A percentile compares a stretch with the other conserved stretches of the same genome.
phyloP scores from a whole-genome alignment of 1,140 invertebrate species.

The Lasioglossum baleicum region DNA sequence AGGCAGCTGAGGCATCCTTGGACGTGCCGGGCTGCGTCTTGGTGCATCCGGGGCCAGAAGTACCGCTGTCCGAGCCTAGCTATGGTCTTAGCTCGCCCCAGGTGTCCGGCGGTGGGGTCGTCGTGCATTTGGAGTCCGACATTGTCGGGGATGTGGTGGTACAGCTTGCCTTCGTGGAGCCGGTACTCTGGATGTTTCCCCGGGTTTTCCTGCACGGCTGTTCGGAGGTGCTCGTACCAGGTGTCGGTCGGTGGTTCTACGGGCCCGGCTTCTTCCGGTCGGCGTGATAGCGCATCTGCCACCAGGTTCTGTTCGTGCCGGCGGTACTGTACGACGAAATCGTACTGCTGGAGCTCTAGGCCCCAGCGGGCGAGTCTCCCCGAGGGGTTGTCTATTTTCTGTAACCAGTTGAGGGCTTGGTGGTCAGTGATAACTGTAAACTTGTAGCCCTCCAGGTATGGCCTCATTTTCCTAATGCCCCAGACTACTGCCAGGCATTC shows the following conservation, averaged over 20 bases:
- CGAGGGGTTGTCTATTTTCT: not conserved
- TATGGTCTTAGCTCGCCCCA: not conserved
- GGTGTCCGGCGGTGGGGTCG: not conserved
- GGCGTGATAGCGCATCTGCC: not conserved
- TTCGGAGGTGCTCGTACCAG: too few species aligned
- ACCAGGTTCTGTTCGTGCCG: not conserved
- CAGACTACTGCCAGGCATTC: too few species aligned
- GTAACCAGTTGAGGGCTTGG: not conserved
- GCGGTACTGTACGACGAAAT: not conserved
- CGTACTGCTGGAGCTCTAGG: conserved; percentile 5
- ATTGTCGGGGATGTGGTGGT: not conserved
- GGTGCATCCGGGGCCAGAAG: not conserved
- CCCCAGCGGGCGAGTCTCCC: conserved; percentile 4
- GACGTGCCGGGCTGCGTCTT: not conserved
- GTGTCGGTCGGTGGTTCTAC: not conserved
- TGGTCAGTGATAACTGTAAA: conserved; percentile 10
- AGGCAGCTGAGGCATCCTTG: not conserved
- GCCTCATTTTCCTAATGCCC: too few species aligned
- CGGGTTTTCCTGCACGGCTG: too few species aligned
- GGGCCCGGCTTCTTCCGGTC: not conserved
- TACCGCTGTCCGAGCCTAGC: not conserved
- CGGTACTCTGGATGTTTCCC: not conserved
- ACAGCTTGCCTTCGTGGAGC: not conserved
- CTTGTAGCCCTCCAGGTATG: not conserved
- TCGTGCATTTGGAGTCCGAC: not conserved